Conservation (phyloP, 2,113 vertebrate species). For the Myxocyprinus asiaticus region DNA sequence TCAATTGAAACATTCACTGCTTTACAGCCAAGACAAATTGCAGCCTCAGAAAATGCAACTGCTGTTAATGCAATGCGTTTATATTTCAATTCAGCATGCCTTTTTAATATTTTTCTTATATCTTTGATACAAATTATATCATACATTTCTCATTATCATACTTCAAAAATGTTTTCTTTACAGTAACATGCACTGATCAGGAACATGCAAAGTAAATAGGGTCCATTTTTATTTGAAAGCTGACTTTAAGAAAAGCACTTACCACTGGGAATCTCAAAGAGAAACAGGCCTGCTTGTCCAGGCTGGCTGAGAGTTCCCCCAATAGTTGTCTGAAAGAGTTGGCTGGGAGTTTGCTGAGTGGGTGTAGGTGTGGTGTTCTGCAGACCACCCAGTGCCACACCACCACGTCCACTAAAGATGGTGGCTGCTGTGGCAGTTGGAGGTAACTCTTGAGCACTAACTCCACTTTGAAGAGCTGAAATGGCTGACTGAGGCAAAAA, state of each 20-base stretch:
- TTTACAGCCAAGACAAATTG: no score
- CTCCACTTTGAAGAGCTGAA: conserved; percentile 84
- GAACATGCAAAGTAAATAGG: no score
- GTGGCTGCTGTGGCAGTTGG: conserved; percentile 74
- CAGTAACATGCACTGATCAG: no score
- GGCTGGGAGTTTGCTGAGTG: conserved; percentile 78
- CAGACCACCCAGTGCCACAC: conserved; percentile 77
- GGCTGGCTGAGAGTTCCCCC: conserved; percentile 83
- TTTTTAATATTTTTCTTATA: no score
- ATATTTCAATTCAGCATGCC: no score
- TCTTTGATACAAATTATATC: no score
- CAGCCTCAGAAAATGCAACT: no score
- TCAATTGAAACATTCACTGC: no score
- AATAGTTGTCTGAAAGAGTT: conserved; percentile 85
- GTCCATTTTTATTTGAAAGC: background rate
- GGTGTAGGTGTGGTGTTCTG: conserved; percentile 77
- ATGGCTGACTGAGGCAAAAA: conserved; percentile 92
- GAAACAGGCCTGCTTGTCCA: conserved; percentile 88
- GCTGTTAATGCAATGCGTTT: no score
- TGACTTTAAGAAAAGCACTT: conserved; percentile 64
- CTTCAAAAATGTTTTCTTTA: no score
- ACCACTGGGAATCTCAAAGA: conserved; percentile 97
- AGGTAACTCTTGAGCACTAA: conserved; percentile 86
- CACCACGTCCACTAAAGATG: conserved; percentile 86
- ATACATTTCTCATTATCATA: no score